phyloP scores from a whole-genome alignment of 2,113 vertebrate genomes.

The Gambusia affinis region DNA sequence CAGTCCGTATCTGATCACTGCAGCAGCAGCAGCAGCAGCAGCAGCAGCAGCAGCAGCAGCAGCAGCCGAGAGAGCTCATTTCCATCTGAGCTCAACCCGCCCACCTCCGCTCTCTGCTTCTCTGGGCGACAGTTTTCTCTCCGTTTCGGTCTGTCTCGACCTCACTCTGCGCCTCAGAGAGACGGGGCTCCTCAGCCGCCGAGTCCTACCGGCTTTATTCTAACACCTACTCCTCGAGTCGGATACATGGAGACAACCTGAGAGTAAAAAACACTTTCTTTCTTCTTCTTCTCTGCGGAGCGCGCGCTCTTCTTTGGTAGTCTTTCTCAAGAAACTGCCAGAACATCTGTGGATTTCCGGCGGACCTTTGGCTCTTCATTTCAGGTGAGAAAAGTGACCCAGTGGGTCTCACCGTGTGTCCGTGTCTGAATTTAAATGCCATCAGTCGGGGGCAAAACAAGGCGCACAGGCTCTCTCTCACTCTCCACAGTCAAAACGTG shows the following conservation, averaged over 20 bases:
- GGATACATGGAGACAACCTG: constrained; percentile 61
- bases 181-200: constrained; percentile 4
- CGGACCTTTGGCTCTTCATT: background rate
- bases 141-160: background rate
- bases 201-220: constrained; percentile 1
- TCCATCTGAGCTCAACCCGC: constrained; percentile 47
- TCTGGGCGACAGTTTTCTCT: constrained; percentile 1
- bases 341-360: background rate
- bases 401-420: background rate
- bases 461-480: background rate
- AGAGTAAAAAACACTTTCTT: background rate
- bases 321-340: background rate
- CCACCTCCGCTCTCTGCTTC: constrained; percentile 41
- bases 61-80: constrained; percentile 42
- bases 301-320: background rate
- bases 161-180: background rate
- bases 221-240: background rate
- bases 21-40: background rate
- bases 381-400: constrained; percentile 48
- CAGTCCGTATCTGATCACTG: background rate
- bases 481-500: constrained; percentile 12
- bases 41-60: background rate
- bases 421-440: background rate
- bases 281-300: background rate
- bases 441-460: constrained; percentile 29